Percentiles rank a stretch among this genome's conserved stretches.
These are phyloP conservation scores for Campaea margaritaria DNA, from an alignment of 2,888 invertebrate genomes.

Conservation along the genomic window DNA sequence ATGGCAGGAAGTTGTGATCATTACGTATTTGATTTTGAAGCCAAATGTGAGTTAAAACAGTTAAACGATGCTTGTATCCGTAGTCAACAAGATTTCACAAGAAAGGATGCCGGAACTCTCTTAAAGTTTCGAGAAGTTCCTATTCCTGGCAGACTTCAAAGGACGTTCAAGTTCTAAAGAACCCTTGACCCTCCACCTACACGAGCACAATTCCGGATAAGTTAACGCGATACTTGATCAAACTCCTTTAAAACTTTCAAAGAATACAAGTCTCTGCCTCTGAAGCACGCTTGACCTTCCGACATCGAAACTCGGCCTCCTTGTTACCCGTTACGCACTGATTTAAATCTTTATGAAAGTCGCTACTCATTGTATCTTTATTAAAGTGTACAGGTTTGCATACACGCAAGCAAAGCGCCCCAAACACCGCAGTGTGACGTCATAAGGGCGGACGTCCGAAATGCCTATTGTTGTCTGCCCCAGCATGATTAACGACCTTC, in stretches of 20 bases:
- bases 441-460: constrained; percentile 54
- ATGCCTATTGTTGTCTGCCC: constrained; percentile 67
- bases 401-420: constrained; percentile 38
- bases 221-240: neutral
- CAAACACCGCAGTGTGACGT: constrained; percentile 65
- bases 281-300: too few relatives aligned
- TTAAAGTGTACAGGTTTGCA: constrained; percentile 33
- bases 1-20: too few relatives aligned
- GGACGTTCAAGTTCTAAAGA: constrained; percentile 1
- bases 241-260: neutral
- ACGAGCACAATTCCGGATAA: neutral
- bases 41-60: too few relatives aligned
- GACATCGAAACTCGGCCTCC: too few relatives aligned
- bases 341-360: constrained; percentile 3
- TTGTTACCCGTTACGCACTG: constrained; percentile 5
- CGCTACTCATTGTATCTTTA: constrained; percentile 25
- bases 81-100: constrained; percentile 2
- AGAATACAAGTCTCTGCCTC: too few relatives aligned
- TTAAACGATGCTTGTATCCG: neutral
- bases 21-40: too few relatives aligned
- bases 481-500: constrained; percentile 49
- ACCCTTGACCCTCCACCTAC: neutral
- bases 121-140: constrained; percentile 12
- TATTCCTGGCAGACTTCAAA: constrained; percentile 16
- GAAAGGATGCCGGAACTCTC: constrained; percentile 10